phyloP scores from a whole-genome alignment of 2,113 vertebrate species.

The Oreocharis arfaki region DNA sequence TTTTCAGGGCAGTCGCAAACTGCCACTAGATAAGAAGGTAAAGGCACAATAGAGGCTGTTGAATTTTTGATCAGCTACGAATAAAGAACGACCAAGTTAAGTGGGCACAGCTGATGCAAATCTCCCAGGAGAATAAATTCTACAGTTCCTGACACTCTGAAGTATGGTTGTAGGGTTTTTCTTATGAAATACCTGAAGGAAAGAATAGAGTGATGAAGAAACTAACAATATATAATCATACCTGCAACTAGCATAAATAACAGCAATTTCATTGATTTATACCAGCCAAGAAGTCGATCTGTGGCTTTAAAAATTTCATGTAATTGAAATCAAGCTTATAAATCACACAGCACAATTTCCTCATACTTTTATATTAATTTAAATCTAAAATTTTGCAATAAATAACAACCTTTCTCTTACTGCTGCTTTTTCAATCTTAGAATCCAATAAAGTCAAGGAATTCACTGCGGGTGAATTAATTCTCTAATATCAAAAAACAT shows the following conservation, averaged over 20 bases:
- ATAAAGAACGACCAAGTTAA: neutral
- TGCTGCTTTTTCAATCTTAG: neutral
- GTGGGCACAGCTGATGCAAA: neutral
- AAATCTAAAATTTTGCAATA: neutral
- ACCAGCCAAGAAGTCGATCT: neutral
- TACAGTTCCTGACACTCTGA: neutral
- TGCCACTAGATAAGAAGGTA: neutral
- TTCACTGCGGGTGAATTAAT: neutral
- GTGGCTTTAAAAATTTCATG: neutral
- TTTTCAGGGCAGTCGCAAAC: neutral
- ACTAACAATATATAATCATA: neutral
- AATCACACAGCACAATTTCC: neutral
- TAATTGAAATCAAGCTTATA: neutral
- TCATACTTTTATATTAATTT: conserved; percentile 8
- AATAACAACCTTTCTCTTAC: neutral
- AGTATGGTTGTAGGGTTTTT: neutral
- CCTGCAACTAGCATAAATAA: neutral
- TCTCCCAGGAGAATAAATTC: neutral
- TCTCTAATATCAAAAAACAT: neutral
- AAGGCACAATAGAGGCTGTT: neutral
- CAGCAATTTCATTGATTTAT: neutral
- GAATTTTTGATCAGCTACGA: neutral
- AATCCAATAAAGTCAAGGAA: neutral
- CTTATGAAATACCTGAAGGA: neutral
- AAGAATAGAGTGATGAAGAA: neutral